Evolutionary conservation across 1,140 invertebrate species (phyloP).

Genomic region (Sitophilus oryzae): DNA sequence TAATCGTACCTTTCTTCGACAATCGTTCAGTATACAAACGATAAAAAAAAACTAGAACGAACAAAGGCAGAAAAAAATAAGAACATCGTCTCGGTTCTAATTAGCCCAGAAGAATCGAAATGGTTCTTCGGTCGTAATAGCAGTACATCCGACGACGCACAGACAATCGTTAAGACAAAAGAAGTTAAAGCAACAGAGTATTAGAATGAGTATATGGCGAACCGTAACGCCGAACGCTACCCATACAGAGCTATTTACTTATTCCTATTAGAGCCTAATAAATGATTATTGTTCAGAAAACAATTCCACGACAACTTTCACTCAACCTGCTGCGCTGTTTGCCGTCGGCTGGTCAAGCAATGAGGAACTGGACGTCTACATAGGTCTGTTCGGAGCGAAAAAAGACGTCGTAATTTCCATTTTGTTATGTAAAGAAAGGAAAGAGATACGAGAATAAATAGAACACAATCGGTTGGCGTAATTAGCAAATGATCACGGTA

Average conservation of each 20-base stretch:
- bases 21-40: no score
- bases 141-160: slow-evolving; percentile 22
- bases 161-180: slow-evolving; percentile 40
- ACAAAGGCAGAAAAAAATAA: neutral
- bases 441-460: no score
- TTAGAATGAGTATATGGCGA: slow-evolving; percentile 40
- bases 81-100: slow-evolving; percentile 14
- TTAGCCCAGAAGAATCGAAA: slow-evolving; percentile 24
- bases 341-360: no score
- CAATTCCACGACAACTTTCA: slow-evolving; percentile 42
- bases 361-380: no score
- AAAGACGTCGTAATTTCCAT: no score
- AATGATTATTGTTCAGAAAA: slow-evolving; percentile 42
- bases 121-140: slow-evolving; percentile 27
- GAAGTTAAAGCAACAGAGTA: slow-evolving; percentile 39
- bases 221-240: slow-evolving; percentile 35
- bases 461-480: no score
- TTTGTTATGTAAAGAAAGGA: no score
- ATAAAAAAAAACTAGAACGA: no score
- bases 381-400: no score
- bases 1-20: no score
- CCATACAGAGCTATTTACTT: slow-evolving; percentile 41
- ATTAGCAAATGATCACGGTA: no score
- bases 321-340: no score
- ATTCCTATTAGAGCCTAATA: slow-evolving; percentile 43